These are phyloP conservation scores for Syngnathus typhle DNA, from an alignment of 2,113 vertebrate species.

Conservation along the genomic window DNA sequence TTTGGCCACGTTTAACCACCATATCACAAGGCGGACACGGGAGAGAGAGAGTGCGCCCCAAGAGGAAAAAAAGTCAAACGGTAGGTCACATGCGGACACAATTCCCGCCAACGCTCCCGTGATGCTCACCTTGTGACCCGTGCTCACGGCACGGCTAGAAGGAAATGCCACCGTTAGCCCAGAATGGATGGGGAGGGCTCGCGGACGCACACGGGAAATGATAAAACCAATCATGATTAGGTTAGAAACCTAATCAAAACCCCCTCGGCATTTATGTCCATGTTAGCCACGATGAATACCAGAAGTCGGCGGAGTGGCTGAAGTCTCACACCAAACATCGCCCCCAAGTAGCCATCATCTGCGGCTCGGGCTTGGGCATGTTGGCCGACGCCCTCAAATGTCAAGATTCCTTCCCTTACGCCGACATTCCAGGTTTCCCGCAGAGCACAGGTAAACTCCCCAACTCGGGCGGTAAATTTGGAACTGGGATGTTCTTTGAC, in stretches of 20 bases:
- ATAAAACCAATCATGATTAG: no score
- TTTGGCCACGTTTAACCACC: no score
- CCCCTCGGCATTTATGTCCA: background rate
- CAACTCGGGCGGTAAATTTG: background rate
- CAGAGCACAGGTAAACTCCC: slow-evolving; percentile 72
- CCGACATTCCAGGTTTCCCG: slow-evolving; percentile 76
- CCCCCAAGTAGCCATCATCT: slow-evolving; percentile 77
- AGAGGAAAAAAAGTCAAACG: background rate
- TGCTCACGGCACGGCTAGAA: background rate
- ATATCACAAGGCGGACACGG: no score
- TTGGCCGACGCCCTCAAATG: slow-evolving; percentile 69
- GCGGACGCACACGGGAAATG: no score
- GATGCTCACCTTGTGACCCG: background rate
- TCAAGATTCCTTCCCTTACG: slow-evolving; percentile 69
- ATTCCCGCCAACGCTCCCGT: background rate
- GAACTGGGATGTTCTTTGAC: background rate
- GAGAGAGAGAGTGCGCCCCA: no score
- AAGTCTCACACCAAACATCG: slow-evolving; percentile 65
- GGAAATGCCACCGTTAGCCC: background rate
- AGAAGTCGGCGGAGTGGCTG: slow-evolving; percentile 75
- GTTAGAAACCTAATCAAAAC: no score
- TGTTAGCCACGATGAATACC: slow-evolving; percentile 71
- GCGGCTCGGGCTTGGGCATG: slow-evolving; percentile 74
- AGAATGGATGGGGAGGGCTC: background rate
- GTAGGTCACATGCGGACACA: background rate